Percentiles rank a stretch among this genome's conserved stretches.
phyloP scores from a whole-genome alignment of 2,113 vertebrate genomes.

The Varanus komodoensis region DNA sequence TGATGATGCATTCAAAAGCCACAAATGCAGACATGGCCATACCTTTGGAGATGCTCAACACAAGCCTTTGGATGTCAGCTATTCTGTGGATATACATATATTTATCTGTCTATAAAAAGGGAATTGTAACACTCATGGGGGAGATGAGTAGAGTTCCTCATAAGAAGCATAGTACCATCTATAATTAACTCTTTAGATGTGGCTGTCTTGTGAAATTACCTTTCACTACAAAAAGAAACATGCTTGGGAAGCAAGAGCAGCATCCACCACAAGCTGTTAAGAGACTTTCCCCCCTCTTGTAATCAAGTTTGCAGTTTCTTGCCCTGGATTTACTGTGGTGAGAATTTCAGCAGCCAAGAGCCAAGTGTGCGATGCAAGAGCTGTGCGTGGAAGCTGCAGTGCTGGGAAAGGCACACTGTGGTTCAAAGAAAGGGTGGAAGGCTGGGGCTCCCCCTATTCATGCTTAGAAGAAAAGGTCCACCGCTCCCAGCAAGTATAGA shows the following conservation, averaged over 20 bases:
- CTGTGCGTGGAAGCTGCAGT: neutral
- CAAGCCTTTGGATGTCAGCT: neutral
- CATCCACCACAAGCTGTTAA: neutral
- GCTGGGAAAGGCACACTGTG: too few relatives aligned
- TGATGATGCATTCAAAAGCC: neutral
- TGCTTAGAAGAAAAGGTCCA: too few relatives aligned
- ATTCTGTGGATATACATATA: neutral
- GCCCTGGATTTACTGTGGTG: neutral
- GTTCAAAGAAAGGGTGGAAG: too few relatives aligned
- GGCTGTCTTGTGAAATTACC: neutral
- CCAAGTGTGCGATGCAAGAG: neutral
- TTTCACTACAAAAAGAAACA: neutral
- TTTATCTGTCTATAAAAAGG: neutral
- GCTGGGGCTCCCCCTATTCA: too few relatives aligned
- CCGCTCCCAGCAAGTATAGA: too few relatives aligned
- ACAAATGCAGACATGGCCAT: neutral
- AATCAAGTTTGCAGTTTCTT: neutral
- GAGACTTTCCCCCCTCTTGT: neutral
- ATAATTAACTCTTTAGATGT: neutral
- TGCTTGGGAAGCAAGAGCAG: neutral
- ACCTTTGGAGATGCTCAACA: neutral
- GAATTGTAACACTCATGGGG: neutral
- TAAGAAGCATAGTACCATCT: neutral
- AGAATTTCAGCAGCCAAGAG: neutral
- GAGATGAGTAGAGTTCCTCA: neutral